These are phyloP conservation scores for Stenopsyche tienmushanensis DNA, from an alignment of 1,140 invertebrate species.

Conservation along the genomic window DNA sequence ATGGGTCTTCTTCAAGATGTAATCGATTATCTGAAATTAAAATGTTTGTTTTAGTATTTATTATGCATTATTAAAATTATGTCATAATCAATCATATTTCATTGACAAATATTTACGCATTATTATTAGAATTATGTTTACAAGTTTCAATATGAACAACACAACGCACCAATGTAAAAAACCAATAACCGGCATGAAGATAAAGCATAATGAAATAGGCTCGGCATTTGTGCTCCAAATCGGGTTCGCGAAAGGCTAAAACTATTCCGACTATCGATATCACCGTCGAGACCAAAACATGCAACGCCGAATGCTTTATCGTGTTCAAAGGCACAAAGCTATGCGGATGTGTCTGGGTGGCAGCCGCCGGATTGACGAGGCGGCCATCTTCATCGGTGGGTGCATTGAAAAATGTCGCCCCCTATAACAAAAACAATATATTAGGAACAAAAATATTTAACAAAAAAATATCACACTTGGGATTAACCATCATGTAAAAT, in stretches of 20 bases:
- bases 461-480: background rate
- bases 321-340: slow-evolving; percentile 57
- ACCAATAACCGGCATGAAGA: slow-evolving; percentile 63
- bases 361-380: slow-evolving; percentile 53
- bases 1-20: slow-evolving; percentile 59
- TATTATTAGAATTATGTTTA: too few relatives aligned
- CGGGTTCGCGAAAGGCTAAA: slow-evolving; percentile 57
- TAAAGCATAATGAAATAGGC: slow-evolving; percentile 69
- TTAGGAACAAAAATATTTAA: background rate
- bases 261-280: slow-evolving; percentile 62
- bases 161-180: slow-evolving; percentile 61
- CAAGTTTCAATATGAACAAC: too few relatives aligned
- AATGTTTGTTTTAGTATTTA: background rate
- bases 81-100: too few relatives aligned
- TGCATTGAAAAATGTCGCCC: slow-evolving; percentile 58
- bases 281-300: slow-evolving; percentile 54
- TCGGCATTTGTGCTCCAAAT: slow-evolving; percentile 57
- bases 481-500: background rate
- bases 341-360: slow-evolving; percentile 55
- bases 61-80: background rate
- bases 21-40: slow-evolving; percentile 56
- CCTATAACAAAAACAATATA: slow-evolving; percentile 46
- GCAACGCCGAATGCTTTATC: slow-evolving; percentile 45
- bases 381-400: slow-evolving; percentile 47
- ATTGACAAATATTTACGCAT: too few relatives aligned